Base-by-base conservation (phyloP, 1,140 invertebrate genomes). In the Trichonephila inaurata region DNA sequence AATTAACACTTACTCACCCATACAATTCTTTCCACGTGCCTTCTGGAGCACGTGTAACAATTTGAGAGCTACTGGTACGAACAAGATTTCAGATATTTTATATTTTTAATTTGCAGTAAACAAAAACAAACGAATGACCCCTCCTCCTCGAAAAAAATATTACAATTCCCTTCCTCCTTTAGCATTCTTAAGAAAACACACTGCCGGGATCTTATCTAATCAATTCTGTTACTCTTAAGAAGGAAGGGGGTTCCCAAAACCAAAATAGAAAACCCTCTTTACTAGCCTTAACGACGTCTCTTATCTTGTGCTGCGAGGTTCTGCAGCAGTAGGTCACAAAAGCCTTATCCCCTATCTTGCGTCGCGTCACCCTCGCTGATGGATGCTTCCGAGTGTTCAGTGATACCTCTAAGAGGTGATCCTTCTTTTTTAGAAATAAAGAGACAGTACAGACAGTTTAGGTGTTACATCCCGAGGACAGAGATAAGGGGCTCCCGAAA, bases 241-340 rank as follows among this genome's bases (percentile, higher is more conserved):
- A 40, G 33, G n/a, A n/a, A n/a, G n/a, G n/a, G 14, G 14, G 16
- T 77, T 77, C 24, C 24, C n/a, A 6, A 28, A 77, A 33, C 72
- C 72, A 77, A 77, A 77, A 77, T 77, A 77, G 72, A 77, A 40
- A 77, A 64, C 6, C 16, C 72, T 77, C 72, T 77, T 77, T 77
- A 40, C 72, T 40, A 77, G 14, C 28, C 28, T 77, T 77, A 77
- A 77, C 14, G 72, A 18, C 72, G 5, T 77, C 16, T 40, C 72
- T 40, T 77, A 77, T 77, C 72, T 77, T 6, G 28, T 77, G 24
- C 18, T 19, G 3, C 28, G 3, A 33, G 28, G 24, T 77, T n/a
- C 72, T 77, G 18, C 14, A 16, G 72, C 28, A 16, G 10, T 24
- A 19, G 24, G n/a, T 66, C 64, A 19, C 19, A 1, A 19, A n/a